A percentile compares a stretch with the other conserved stretches of the same genome.
Evolutionary conservation across 2,797 vertebrate species (phyloP).

Genomic region (Triplophysa yarkandensis): DNA sequence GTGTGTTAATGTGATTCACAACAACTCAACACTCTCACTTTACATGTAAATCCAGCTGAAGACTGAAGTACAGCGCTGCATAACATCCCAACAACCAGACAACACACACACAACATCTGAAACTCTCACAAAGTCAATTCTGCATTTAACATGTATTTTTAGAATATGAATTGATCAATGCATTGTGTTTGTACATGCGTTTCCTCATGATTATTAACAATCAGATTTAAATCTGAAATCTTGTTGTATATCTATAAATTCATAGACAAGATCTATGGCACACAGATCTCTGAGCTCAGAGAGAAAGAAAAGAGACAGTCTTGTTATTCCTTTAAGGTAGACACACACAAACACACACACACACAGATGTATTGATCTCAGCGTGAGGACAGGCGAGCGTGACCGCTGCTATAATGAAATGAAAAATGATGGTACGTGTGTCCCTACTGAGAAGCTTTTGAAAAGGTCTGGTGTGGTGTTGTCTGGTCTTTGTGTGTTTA

Average conservation of each 20-base stretch:
- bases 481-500: conserved; percentile 7
- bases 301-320: conserved; percentile 65
- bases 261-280: not conserved
- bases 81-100: not conserved
- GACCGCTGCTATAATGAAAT: conserved; percentile 61
- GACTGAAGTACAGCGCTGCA: conserved; percentile 31
- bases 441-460: conserved; percentile 60
- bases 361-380: conserved; percentile 68
- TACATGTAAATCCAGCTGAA: conserved; percentile 17
- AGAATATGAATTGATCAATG: too few species aligned
- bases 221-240: too few species aligned
- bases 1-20: conserved; percentile 45
- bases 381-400: conserved; percentile 58
- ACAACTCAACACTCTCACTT: conserved; percentile 38
- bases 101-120: not conserved
- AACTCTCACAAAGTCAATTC: not conserved
- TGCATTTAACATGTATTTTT: too few species aligned
- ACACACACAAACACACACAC: conserved; percentile 62
- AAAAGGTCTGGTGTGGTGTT: conserved; percentile 25
- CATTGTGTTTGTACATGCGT: too few species aligned
- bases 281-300: conserved; percentile 34
- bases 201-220: conserved; percentile 20
- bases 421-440: conserved; percentile 61
- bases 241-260: conserved; percentile 9
- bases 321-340: conserved; percentile 73